phyloP scores from a whole-genome alignment of 2,888 invertebrate species.

The Melieria picta region DNA sequence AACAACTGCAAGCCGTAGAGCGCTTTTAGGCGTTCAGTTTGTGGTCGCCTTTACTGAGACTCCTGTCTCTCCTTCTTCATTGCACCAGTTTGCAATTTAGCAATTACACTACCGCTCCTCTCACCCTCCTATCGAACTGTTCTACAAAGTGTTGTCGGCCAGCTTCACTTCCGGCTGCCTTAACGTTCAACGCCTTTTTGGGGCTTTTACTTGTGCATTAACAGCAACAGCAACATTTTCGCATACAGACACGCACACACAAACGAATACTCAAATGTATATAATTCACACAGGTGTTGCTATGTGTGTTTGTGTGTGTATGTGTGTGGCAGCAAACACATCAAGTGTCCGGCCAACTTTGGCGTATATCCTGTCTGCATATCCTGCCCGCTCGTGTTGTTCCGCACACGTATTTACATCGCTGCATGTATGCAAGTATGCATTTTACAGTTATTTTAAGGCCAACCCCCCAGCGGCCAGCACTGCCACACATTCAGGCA shows the following conservation, averaged over 20 bases:
- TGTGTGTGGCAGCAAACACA: not conserved
- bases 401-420: not conserved
- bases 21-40: too few relatives aligned
- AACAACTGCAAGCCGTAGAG: too few relatives aligned
- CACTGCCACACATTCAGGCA: too few relatives aligned
- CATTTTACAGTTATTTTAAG: conserved; percentile 19
- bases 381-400: not conserved
- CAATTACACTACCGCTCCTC: too few relatives aligned
- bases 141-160: too few relatives aligned
- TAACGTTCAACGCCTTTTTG: not conserved
- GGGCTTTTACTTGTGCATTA: not conserved
- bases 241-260: not conserved
- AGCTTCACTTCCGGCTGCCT: not conserved
- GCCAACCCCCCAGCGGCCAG: too few relatives aligned
- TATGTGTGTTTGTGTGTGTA: not conserved
- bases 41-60: too few relatives aligned
- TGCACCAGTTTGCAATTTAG: too few relatives aligned
- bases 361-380: not conserved
- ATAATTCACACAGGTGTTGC: not conserved
- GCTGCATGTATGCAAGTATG: conserved; percentile 27
- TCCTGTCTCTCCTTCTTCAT: too few relatives aligned
- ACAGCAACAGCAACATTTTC: not conserved
- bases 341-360: not conserved
- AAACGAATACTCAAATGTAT: not conserved
- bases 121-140: too few relatives aligned